Evolutionary conservation across 2,888 invertebrate species (phyloP).

Genomic region (Theodoxus fluviatilis): DNA sequence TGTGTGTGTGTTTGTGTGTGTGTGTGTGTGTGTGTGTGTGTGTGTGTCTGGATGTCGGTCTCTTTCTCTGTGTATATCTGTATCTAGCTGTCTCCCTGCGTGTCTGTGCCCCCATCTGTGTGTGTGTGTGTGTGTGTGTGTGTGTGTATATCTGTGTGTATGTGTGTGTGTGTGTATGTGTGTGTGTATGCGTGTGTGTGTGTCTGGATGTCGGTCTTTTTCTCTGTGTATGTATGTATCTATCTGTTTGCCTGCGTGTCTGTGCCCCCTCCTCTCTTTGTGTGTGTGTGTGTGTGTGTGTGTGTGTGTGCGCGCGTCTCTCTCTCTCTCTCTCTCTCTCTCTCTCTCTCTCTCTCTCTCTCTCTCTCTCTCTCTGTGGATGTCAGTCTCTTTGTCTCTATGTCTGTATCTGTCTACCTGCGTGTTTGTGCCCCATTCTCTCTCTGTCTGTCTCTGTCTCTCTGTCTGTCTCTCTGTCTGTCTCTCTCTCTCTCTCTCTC

Average conservation of each 20-base stretch:
- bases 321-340: neutral
- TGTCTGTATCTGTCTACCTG: neutral
- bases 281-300: neutral
- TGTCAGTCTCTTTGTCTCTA: neutral
- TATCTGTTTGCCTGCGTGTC: neutral
- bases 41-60: neutral
- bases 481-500: neutral
- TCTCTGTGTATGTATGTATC: neutral
- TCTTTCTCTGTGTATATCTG: neutral
- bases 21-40: neutral
- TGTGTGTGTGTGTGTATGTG: neutral
- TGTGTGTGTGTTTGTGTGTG: neutral
- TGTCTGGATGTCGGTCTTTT: neutral
- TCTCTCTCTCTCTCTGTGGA: neutral
- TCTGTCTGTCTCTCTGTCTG: neutral
- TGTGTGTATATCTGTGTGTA: slow-evolving; percentile 1
- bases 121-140: neutral
- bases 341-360: neutral
- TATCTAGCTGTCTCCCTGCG: neutral
- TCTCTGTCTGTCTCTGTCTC: neutral
- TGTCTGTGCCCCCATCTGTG: neutral
- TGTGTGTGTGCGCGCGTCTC: neutral
- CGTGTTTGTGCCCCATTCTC: neutral
- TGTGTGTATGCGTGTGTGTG: neutral
- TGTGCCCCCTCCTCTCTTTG: neutral